Base-by-base conservation (phyloP, 2,888 invertebrate species). In the Aradus depressus region DNA sequence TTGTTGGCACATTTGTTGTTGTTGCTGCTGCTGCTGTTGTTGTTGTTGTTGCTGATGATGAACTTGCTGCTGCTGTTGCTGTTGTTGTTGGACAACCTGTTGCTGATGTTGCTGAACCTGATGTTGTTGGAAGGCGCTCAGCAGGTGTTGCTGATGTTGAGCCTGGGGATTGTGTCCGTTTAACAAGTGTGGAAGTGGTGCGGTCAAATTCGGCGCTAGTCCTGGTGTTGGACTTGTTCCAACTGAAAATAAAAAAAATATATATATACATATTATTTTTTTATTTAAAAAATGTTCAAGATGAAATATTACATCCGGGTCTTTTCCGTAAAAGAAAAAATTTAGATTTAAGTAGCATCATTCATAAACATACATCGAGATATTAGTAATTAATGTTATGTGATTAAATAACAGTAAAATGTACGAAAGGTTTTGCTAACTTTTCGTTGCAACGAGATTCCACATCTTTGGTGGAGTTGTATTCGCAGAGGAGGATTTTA, bases 121-220 rank as follows among this genome's bases (percentile, higher is more conserved):
- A 38, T 52, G 57, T 60, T 59, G 26, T 60, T 61, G 57, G 45
- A 67, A 64, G 57, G 68, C 63, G 62, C 83, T 75, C 65, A 81
- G 81, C 22, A 83, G 81, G 62, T 80, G 81, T 63, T 86, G 67
- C 64, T 85, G 85, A 48, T 57, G 58, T 25, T 56, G 58, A 22
- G 53, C 53, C 39, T 58, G 55, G 2, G 42, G 50, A 34, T 39
- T 50, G 49, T 55, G 56, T 12, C 58, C 58, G 51, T 58, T 60
- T 43, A 58, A 44, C 32, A 58, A 54, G 47, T 59, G 59, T 8
- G 56, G 59, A 26, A 59, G 16, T 21, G 55, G 55, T 10, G 52
- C 45, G 12, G 56, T 44, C 28, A 53, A 39, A n/a, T 52, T 54
- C 12, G 57, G 43, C 16, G 53, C 55, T 18, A 57, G 23, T 35